Conservation (phyloP, 2,797 vertebrate genomes). For the Gorsachius magnificus region DNA sequence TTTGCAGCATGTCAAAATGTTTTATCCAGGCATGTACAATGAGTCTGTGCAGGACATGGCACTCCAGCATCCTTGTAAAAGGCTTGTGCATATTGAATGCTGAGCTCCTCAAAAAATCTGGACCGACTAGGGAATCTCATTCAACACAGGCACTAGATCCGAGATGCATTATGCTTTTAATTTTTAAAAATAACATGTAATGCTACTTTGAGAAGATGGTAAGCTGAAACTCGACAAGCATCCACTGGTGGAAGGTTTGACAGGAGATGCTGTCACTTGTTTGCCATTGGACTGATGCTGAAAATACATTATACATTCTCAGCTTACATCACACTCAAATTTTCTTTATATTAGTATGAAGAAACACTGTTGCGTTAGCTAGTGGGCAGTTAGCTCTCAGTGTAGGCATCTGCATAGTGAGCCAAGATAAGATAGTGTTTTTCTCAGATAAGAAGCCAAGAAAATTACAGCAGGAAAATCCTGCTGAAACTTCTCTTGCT, state of each 20-base stretch:
- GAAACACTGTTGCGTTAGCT: background rate
- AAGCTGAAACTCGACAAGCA: background rate
- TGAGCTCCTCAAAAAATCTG: background rate
- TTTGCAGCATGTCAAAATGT: background rate
- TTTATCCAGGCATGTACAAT: background rate
- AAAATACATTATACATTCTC: background rate
- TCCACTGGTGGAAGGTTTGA: background rate
- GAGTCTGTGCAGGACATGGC: background rate
- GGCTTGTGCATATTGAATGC: background rate
- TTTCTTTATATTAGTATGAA: background rate
- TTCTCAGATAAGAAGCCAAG: constrained; percentile 8
- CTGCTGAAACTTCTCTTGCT: constrained; percentile 50
- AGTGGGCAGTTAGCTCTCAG: background rate
- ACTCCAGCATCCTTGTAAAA: background rate
- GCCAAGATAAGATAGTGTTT: background rate
- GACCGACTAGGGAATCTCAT: background rate
- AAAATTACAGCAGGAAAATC: constrained; percentile 53
- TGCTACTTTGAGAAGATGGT: background rate
- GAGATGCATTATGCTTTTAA: background rate
- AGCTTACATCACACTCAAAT: background rate
- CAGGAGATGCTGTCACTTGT: background rate
- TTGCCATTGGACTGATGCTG: background rate
- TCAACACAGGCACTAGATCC: background rate
- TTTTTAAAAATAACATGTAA: background rate
- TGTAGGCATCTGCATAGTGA: background rate